phyloP scores from a whole-genome alignment of 64 coral and sea anemone genomes.

The Stichodactyla helianthus region DNA sequence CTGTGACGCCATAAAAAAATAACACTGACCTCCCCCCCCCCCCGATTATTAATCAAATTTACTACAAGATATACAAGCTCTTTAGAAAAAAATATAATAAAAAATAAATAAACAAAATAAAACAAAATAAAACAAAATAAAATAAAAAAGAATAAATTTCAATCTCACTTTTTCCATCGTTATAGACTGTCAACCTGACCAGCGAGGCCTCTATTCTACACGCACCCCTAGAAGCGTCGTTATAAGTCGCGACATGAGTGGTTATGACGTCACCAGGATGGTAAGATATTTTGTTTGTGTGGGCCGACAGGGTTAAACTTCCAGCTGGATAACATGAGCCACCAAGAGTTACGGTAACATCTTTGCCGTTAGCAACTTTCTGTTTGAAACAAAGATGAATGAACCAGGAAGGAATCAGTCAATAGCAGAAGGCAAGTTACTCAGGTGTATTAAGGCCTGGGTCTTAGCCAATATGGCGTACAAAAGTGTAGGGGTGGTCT shows the following conservation, averaged over 20 bases:
- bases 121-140: not conserved
- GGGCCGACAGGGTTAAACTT: not conserved
- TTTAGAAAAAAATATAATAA: not conserved
- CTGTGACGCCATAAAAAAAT: too few species aligned
- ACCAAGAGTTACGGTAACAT: not conserved
- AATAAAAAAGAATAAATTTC: too few species aligned
- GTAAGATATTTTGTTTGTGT: not conserved
- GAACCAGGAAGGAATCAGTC: too few species aligned
- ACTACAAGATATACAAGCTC: too few species aligned
- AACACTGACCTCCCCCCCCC: too few species aligned
- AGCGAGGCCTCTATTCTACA: not conserved
- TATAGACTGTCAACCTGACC: not conserved
- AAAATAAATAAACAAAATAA: too few species aligned
- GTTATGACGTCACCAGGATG: not conserved
- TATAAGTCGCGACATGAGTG: not conserved
- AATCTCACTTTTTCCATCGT: constrained; percentile 1
- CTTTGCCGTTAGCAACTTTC: not conserved
- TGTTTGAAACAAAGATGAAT: not conserved
- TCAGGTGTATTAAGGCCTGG: too few species aligned
- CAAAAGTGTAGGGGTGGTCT: too few species aligned
- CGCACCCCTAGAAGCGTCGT: not conserved
- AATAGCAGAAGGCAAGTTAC: too few species aligned
- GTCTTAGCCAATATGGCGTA: too few species aligned
- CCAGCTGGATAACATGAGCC: not conserved
- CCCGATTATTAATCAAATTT: too few species aligned